Percentiles rank a stretch among this genome's conserved stretches.
phyloP scores from a whole-genome alignment of 1,140 invertebrate genomes.

The Papilio machaon region DNA sequence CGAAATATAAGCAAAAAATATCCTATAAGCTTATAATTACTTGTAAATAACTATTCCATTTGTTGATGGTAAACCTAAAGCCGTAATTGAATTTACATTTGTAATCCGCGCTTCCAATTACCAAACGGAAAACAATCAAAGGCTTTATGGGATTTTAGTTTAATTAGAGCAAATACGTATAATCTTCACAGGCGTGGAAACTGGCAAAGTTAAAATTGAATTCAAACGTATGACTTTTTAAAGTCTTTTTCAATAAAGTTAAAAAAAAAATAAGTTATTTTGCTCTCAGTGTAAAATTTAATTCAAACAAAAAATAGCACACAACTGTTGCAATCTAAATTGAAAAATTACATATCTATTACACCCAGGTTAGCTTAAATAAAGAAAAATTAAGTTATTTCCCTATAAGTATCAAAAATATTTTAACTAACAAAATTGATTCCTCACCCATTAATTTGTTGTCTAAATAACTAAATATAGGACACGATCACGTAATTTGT shows the following conservation, averaged over 20 bases:
- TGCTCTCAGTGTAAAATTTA: too few relatives aligned
- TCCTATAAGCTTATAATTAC: neutral
- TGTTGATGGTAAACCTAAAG: neutral
- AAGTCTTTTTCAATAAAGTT: too few relatives aligned
- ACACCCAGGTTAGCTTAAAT: too few relatives aligned
- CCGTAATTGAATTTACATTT: constrained; percentile 17
- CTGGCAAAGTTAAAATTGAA: neutral
- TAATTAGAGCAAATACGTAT: constrained; percentile 8
- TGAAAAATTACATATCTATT: too few relatives aligned
- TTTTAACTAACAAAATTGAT: too few relatives aligned
- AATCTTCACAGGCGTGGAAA: constrained; percentile 5
- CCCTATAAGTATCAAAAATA: too few relatives aligned
- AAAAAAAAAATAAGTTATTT: too few relatives aligned
- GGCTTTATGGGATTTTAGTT: constrained; percentile 5
- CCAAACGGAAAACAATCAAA: neutral
- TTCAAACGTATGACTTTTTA: neutral
- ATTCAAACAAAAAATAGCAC: too few relatives aligned
- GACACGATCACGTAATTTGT: too few relatives aligned
- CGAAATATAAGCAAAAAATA: neutral
- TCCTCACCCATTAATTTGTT: too few relatives aligned
- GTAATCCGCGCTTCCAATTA: neutral
- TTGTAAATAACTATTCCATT: neutral
- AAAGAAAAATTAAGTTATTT: too few relatives aligned
- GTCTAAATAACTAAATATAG: too few relatives aligned
- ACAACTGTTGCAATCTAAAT: neutral